Evolutionary conservation across 1,140 invertebrate species (phyloP).

Genomic region (Cotesia glomerata): DNA sequence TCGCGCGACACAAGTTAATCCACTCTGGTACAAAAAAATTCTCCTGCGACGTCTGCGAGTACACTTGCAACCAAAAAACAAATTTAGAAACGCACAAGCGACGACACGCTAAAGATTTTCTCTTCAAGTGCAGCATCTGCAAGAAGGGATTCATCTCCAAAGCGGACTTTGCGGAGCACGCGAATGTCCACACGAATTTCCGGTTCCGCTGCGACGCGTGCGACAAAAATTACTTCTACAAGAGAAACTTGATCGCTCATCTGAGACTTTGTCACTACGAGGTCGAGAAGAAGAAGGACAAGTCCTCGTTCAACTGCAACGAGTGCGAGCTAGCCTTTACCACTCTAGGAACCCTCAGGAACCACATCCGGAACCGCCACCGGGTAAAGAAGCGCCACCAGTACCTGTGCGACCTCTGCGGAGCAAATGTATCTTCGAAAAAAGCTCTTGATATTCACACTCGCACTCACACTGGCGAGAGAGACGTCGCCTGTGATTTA

Average conservation of each 20-base stretch:
- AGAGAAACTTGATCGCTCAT: conserved; percentile 52
- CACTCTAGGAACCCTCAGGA: conserved; percentile 28
- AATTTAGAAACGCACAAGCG: conserved; percentile 56
- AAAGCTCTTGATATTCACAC: conserved; percentile 73
- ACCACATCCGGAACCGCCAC: conserved; percentile 39
- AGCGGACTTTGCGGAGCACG: conserved; percentile 48
- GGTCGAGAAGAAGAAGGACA: conserved; percentile 21
- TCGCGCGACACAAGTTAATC: conserved; percentile 62
- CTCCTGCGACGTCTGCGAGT: conserved; percentile 68
- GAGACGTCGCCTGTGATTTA: conserved; percentile 78
- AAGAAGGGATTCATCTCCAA: conserved; percentile 39
- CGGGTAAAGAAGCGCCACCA: conserved; percentile 23
- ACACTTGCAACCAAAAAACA: conserved; percentile 52
- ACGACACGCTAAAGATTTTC: conserved; percentile 60
- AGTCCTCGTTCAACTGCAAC: conserved; percentile 37
- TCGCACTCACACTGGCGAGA: conserved; percentile 73
- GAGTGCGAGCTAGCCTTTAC: conserved; percentile 40
- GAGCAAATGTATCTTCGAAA: conserved; percentile 41
- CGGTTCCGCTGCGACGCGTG: conserved; percentile 61
- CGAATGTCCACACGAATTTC: conserved; percentile 40
- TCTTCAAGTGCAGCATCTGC: conserved; percentile 48
- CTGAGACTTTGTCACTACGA: conserved; percentile 40
- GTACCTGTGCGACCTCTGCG: conserved; percentile 46
- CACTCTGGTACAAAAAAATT: conserved; percentile 74
- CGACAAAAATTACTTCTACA: conserved; percentile 59